Evolutionary conservation across 2,797 vertebrate species (phyloP), one percentile per base, ranked within the genome.

Genomic region (Molossus molossus): DNA sequence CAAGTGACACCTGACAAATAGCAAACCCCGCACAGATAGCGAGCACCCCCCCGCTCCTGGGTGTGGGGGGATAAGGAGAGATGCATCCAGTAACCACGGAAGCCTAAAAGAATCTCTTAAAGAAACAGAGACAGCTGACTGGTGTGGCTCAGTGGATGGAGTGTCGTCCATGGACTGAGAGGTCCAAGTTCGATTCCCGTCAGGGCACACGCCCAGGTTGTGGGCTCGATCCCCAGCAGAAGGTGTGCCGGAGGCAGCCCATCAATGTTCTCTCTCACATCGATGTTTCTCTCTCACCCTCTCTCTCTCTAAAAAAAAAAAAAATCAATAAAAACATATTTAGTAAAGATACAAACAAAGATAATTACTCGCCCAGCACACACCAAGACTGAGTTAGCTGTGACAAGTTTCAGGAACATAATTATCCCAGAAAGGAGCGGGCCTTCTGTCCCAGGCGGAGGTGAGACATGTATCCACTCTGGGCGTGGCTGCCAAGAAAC

Each of bases 401-500:
- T 23, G 91, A 48, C 67, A 37, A 65, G n/a, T 72, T 76, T 53
- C 55, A n/a, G 48, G 14, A 57, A 57, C 37, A 33, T 33, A 65
- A 33, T 5, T 27, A 55, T 57, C 29, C 48, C 2, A 23, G 72
- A 25, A 29, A 80, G 58, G 14, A 87, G 64, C 27, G 45, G 14
- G 14, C 62, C 29, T 6, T n/a, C 40, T n/a, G 0, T 53, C n/a
- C 69, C 0, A 0, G 0, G 7, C 0, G 65, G 65, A 14, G 1
- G 7, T 1, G 1, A 53, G 6, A 33, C 77, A 17, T 12, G 55
- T 65, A 50, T 45, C 58, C 21, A 7, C 9, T 5, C 57, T 5
- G 14, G 37, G 40, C 27, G 69, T 9, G 0, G 0, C 10, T 0
- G 0, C 29, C 1, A 60, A 80, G 50, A 55, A 33, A 4, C 7